Conservation (phyloP, 2,113 vertebrate species). For the Oostethus manadensis region DNA sequence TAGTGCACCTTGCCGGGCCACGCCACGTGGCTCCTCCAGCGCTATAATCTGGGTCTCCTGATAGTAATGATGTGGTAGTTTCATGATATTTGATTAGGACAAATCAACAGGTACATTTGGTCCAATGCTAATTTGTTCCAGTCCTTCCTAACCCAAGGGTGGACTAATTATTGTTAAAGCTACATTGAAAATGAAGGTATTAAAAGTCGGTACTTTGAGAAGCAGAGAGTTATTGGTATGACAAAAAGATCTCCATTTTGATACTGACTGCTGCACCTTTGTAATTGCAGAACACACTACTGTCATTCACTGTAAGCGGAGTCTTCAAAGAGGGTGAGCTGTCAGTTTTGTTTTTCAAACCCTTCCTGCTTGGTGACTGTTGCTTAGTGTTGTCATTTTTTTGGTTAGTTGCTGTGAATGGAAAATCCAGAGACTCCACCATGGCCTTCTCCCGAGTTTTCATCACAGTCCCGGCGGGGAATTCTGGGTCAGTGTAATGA, state of each 20-base stretch:
- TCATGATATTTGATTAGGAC: not conserved
- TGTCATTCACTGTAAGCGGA: constrained; percentile 84
- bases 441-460: constrained; percentile 85
- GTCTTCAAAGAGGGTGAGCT: constrained; percentile 85
- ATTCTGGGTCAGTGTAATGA: constrained; percentile 71
- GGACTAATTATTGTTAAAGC: not conserved
- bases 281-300: constrained; percentile 74
- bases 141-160: not conserved
- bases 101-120: no score
- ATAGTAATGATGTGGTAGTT: not conserved
- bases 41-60: no score
- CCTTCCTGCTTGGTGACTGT: not conserved
- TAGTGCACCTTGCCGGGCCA: no score
- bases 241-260: no score
- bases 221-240: no score
- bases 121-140: no score
- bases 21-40: no score
- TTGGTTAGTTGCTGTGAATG: constrained; percentile 73
- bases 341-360: not conserved
- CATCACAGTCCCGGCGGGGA: constrained; percentile 81
- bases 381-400: constrained; percentile 5
- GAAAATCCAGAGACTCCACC: constrained; percentile 76
- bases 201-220: no score
- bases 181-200: no score
- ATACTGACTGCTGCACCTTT: not conserved